phyloP scores from a whole-genome alignment of 2,113 vertebrate genomes.

The Cyprinodon tularosa region DNA sequence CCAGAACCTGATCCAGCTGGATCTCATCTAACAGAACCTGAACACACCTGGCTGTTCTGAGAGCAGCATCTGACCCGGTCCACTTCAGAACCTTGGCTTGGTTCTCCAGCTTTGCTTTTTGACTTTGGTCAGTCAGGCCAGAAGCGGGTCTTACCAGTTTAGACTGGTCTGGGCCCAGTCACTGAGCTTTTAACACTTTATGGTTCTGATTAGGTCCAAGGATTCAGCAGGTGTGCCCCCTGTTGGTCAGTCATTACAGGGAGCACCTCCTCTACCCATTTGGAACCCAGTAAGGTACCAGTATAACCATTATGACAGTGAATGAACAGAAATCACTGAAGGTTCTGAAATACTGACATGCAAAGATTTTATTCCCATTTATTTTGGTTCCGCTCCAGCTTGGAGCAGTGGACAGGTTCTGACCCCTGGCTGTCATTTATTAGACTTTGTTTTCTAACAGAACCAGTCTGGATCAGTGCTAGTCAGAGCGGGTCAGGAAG shows the following conservation, averaged over 20 bases:
- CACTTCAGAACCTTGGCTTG: background rate
- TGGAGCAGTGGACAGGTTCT: background rate
- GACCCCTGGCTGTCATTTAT: background rate
- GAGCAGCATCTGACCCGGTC: background rate
- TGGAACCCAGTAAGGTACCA: too few species aligned
- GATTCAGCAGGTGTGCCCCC: too few species aligned
- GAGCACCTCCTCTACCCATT: too few species aligned
- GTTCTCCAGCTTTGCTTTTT: background rate
- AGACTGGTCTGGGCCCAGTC: too few species aligned
- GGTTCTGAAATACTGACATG: too few species aligned
- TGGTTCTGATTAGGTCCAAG: background rate
- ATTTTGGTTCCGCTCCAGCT: too few species aligned
- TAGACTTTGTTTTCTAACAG: too few species aligned
- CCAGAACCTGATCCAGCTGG: background rate
- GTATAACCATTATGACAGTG: too few species aligned
- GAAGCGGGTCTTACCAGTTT: background rate
- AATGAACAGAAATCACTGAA: too few species aligned
- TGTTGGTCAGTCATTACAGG: background rate
- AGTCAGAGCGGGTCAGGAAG: too few species aligned
- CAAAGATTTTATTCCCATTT: too few species aligned
- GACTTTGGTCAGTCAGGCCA: background rate
- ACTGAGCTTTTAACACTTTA: background rate
- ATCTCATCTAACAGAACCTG: background rate
- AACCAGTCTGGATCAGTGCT: too few species aligned
- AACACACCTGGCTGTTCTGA: constrained; percentile 10